Evolutionary conservation across 2,888 invertebrate genomes (phyloP), one percentile per base, ranked within the genome.

Genomic region (Hymenopus coronatus): DNA sequence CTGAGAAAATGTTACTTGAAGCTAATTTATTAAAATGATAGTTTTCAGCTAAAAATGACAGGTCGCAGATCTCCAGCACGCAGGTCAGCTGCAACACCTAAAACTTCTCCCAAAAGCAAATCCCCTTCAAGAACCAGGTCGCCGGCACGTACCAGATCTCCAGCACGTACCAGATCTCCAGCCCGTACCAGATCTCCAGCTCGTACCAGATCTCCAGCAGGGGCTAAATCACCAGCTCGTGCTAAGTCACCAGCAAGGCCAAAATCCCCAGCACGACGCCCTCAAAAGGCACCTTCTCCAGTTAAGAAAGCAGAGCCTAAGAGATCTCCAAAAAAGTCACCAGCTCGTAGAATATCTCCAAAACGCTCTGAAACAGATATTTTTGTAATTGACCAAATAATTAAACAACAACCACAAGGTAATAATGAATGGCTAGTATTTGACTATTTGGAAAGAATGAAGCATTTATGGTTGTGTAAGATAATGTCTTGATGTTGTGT

Each of bases 181-280:
- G 82, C 87, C 20, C 87, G 86, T 3, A 46, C 33, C 2, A 85
- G 27, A 27, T 85, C 85, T 0, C 85, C 84, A 84, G 84, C 84
- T 6, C 83, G 83, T 14, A 30, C 54, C 33, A 46, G 27, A 27
- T 85, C 85, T 46, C 81, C 87, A 54, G 1, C 83, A 20, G 27
- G 81, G 14, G 30, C 81, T 3, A 25, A 81, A 54, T 89, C 89
- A 27, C 88, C 89, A 70, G 88, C 70, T 1, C 89, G 88, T 28
- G 40, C n/a, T 70, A 70, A 70, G 54, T 70, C 54, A 14, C 54
- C 54, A 70, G 8, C 54, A 2, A 88, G 83, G 25, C 46, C 93
- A 94, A 92, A 89, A 46, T 94, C 94, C 25, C 94, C 94, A 70
- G 92, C 93, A 90, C 93, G 94, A 81, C 84, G 85, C 4, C 20